These are phyloP conservation scores for Drosophila demipolita DNA, from an alignment of 2,888 invertebrate species.

Conservation along the genomic window DNA sequence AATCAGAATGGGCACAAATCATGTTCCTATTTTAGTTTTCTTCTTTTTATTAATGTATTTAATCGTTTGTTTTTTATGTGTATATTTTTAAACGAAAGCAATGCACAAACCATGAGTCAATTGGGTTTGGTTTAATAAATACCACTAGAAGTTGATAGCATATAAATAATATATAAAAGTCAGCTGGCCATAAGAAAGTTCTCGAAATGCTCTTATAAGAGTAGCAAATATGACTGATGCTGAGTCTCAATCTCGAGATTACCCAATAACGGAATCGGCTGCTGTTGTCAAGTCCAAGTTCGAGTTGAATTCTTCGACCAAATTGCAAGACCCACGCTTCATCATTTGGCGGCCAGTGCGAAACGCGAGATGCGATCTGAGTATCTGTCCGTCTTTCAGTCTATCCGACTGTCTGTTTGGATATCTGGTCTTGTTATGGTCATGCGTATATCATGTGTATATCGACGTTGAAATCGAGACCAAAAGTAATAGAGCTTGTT, in stretches of 20 bases:
- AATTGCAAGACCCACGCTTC: conserved; percentile 61
- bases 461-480: background rate
- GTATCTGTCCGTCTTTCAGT: background rate
- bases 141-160: too few relatives aligned
- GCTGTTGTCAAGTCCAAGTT: conserved; percentile 57
- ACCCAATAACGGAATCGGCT: conserved; percentile 16
- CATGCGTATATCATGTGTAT: background rate
- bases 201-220: background rate
- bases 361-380: conserved; percentile 17
- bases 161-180: background rate
- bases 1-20: background rate
- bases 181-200: background rate
- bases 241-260: background rate
- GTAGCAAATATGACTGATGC: background rate
- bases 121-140: background rate
- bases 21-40: background rate
- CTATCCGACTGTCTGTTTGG: background rate
- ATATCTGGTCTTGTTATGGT: conserved; percentile 24
- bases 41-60: background rate
- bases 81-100: background rate
- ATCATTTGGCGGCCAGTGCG: conserved; percentile 13
- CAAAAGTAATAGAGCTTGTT: background rate
- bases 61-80: background rate
- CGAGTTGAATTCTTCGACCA: conserved; percentile 9
- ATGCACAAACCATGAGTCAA: background rate